These are phyloP conservation scores for Phylloscopus trochilus DNA, from an alignment of 2,113 vertebrate species.

Conservation along the genomic window DNA sequence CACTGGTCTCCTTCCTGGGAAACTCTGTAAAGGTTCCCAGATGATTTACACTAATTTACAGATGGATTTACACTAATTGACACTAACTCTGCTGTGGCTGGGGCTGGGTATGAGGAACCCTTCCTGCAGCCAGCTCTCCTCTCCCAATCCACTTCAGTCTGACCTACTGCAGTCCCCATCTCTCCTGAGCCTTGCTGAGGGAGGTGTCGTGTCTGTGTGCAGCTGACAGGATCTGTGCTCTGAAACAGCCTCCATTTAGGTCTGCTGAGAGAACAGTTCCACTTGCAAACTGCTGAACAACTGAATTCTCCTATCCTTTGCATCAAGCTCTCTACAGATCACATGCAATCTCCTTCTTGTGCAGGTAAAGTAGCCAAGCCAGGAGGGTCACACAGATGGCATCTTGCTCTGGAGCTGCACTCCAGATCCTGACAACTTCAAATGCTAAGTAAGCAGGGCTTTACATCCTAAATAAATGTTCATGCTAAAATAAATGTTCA, in stretches of 20 bases:
- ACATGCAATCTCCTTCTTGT: rapidly evolving
- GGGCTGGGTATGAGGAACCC: neutral
- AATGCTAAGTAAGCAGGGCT: neutral
- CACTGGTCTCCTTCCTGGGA: neutral
- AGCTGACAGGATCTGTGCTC: neutral
- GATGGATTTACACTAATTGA: no score
- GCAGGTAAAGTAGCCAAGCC: neutral
- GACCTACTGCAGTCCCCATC: neutral
- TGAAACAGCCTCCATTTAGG: neutral
- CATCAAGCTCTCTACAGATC: neutral
- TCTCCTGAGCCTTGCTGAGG: neutral
- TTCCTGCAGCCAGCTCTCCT: neutral
- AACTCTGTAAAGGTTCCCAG: neutral
- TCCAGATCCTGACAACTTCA: no score
- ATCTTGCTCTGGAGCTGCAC: neutral
- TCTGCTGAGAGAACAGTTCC: neutral
- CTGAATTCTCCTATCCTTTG: rapidly evolving
- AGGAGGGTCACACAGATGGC: neutral
- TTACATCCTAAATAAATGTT: no score
- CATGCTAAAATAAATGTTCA: neutral
- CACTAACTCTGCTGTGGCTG: neutral
- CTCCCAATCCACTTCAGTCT: neutral
- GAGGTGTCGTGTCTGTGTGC: rapidly evolving
- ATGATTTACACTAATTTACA: no score
- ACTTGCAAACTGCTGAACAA: neutral